phyloP scores from a whole-genome alignment of 2,113 vertebrate genomes.

The Tautogolabrus adspersus region DNA sequence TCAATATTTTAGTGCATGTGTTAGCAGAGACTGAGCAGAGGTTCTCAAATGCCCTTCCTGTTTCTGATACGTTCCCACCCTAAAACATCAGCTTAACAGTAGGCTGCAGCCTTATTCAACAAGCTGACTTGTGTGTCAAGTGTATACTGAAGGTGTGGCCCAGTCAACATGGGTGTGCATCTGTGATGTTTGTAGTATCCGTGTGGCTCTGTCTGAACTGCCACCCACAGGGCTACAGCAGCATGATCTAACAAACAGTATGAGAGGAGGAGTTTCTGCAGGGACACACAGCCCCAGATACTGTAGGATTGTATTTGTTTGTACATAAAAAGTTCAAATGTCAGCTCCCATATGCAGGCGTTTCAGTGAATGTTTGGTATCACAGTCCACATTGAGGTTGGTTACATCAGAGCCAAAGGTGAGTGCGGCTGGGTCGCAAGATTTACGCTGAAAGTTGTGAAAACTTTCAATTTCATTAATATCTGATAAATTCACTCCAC shows the following conservation, averaged over 20 bases:
- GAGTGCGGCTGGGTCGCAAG: no score
- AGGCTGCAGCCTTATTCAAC: neutral
- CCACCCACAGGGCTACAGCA: neutral
- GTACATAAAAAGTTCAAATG: neutral
- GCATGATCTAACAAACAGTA: constrained; percentile 14
- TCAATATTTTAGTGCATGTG: constrained; percentile 62
- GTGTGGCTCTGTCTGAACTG: neutral
- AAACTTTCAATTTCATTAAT: no score
- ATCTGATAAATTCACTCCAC: no score
- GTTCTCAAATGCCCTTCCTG: constrained; percentile 32
- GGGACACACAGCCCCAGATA: neutral
- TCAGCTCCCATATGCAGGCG: neutral
- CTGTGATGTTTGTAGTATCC: constrained; percentile 6
- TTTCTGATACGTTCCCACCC: neutral
- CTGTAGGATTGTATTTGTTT: neutral
- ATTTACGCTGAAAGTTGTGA: no score
- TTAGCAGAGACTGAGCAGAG: constrained; percentile 31
- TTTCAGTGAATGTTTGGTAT: no score
- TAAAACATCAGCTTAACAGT: neutral
- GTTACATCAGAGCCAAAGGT: no score
- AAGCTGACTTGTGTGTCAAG: neutral
- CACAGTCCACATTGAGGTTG: no score
- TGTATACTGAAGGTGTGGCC: constrained; percentile 40
- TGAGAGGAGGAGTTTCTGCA: neutral
- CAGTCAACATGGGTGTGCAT: constrained; percentile 34